Evolutionary conservation across 2,797 vertebrate species (phyloP).

Genomic region (Crax fasciolata): DNA sequence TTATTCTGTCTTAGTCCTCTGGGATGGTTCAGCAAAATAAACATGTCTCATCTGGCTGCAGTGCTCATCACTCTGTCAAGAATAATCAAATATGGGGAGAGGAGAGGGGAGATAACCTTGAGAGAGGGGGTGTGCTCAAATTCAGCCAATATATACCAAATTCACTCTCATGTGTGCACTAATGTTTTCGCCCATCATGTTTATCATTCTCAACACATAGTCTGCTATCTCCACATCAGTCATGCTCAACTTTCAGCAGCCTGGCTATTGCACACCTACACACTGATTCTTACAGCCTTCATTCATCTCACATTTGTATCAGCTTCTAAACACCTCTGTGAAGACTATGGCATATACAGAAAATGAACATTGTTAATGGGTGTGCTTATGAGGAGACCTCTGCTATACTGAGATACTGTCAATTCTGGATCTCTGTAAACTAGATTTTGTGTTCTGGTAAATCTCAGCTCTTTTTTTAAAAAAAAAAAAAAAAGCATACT

Average conservation of each 20-base stretch:
- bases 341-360: background rate
- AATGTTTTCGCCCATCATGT: background rate
- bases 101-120: slow-evolving; percentile 47
- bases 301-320: slow-evolving; percentile 46
- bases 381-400: background rate
- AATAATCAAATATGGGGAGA: slow-evolving; percentile 29
- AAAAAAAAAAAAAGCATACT: background rate
- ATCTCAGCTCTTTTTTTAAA: background rate
- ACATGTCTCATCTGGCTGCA: slow-evolving; percentile 28
- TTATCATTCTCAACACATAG: slow-evolving; percentile 67
- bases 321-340: slow-evolving; percentile 1
- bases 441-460: background rate
- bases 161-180: background rate
- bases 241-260: slow-evolving; percentile 55
- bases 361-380: background rate
- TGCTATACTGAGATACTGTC: background rate
- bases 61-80: slow-evolving; percentile 41
- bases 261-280: slow-evolving; percentile 66
- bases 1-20: slow-evolving; percentile 30
- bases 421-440: background rate
- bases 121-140: slow-evolving; percentile 21
- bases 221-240: slow-evolving; percentile 72
- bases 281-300: slow-evolving; percentile 50
- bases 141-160: slow-evolving; percentile 9
- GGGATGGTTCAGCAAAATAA: slow-evolving; percentile 33